These are phyloP conservation scores for Piprites chloris DNA, from an alignment of 2,113 vertebrate genomes.

Conservation along the genomic window DNA sequence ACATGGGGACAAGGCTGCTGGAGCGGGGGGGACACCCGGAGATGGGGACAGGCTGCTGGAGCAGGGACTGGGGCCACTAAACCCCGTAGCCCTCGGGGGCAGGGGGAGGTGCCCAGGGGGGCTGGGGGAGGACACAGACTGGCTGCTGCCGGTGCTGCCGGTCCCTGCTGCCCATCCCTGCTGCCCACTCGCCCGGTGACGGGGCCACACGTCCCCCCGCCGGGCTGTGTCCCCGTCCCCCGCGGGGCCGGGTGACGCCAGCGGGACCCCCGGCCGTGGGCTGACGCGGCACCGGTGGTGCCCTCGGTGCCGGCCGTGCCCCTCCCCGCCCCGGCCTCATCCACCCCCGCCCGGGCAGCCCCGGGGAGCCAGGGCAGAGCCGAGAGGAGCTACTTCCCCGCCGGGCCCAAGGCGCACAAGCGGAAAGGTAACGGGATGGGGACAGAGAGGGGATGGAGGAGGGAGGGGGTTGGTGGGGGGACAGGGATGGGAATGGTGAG, in stretches of 20 bases:
- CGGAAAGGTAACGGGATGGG: constrained; percentile 38
- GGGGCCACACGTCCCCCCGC: not conserved
- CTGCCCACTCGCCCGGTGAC: not conserved
- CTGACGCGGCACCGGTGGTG: not conserved
- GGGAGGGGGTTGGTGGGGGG: not conserved
- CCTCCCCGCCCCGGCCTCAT: not conserved
- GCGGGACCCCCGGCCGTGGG: not conserved
- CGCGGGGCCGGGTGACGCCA: not conserved
- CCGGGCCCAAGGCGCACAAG: constrained; percentile 45
- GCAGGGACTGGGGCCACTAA: not conserved
- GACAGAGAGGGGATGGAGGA: too few relatives aligned
- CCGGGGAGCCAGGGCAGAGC: constrained; percentile 41
- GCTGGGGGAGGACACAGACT: not conserved
- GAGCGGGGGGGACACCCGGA: not conserved
- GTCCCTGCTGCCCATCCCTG: not conserved
- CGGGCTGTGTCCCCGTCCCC: not conserved
- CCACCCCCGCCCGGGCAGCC: not conserved
- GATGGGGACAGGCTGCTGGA: not conserved
- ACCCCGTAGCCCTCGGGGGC: not conserved
- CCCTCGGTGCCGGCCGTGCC: not conserved
- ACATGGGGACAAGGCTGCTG: rapidly evolving
- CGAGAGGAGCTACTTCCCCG: constrained; percentile 44
- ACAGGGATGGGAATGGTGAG: not conserved
- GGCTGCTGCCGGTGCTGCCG: not conserved
- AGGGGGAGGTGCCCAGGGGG: not conserved